Base-by-base conservation (phyloP, 1,140 invertebrate genomes). In the Zaprionus inermis region DNA sequence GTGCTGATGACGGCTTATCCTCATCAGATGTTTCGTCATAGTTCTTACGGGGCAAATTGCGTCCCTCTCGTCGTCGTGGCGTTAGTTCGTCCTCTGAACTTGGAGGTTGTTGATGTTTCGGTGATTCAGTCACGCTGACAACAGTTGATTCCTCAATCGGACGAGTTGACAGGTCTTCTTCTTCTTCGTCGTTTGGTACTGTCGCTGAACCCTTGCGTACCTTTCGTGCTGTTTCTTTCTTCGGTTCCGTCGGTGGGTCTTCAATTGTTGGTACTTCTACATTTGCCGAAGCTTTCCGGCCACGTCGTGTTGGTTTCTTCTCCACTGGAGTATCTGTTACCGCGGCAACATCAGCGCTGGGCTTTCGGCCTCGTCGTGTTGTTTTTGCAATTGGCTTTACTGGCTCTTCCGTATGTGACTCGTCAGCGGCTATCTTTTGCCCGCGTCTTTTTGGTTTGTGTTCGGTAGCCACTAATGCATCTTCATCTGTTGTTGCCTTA, bases 11-110 rank as follows among this genome's bases (percentile, higher is more conserved):
- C 0, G 22, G 44, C 22, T 83, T 83, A 4, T 91, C 89, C 10
- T 84, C 81, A 38, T 91, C 89, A 0, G 81, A 71, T 11, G 81
- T 85, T 66, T 91, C 89, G 24, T 83, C 79, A 44, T 91, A 91
- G 46, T 91, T 91, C 6, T 89, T 89, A 9, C 77, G 79, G 16
- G 89, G 84, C 28, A 91, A 16, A 56, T 88, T 86, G 0, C 82
- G 79, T 4, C 82, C 79, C 41, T 86, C 84, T 4, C 84, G 84
- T 0, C 83, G 79, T 1, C 84, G 69, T 9, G 83, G 83, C 1
- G 83, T 83, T 11, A 74, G 7, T 0, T 88, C 79, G 49, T 79
- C 84, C 10, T 80, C 80, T 18, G 41, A 61, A 51, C 22, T 65
- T 4, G 14, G 18, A 18, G 38, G n/a, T 44, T 44, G n/a, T 38